phyloP scores from a whole-genome alignment of 2,888 invertebrate genomes.

The Melanophora roralis region DNA sequence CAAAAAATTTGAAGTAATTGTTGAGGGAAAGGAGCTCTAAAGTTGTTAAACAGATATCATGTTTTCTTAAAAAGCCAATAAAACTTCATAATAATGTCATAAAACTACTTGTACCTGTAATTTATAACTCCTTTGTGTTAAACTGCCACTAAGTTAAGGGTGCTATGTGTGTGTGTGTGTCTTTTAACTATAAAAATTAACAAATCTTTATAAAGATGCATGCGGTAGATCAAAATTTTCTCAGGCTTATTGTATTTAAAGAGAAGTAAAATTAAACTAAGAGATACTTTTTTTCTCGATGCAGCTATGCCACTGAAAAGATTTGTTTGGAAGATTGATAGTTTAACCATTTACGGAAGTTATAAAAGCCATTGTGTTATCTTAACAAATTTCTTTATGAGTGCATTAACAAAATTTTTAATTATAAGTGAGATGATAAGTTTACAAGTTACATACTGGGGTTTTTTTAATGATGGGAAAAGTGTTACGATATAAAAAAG shows the following conservation, averaged over 20 bases:
- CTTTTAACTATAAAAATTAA: too few relatives aligned
- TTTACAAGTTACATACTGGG: constrained; percentile 9
- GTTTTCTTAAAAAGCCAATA: constrained; percentile 8
- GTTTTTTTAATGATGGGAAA: constrained; percentile 12
- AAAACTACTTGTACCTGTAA: not conserved
- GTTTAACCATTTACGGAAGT: constrained; percentile 45
- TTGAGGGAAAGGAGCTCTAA: not conserved
- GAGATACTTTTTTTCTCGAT: not conserved
- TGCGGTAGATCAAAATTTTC: constrained; percentile 14
- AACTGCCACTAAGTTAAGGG: constrained; percentile 38
- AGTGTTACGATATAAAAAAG: not conserved
- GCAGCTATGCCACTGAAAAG: not conserved
- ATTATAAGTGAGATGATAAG: not conserved
- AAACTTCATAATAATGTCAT: constrained; percentile 4
- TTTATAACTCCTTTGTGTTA: not conserved
- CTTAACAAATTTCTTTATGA: constrained; percentile 54
- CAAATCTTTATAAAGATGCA: not conserved
- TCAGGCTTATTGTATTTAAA: constrained; percentile 33
- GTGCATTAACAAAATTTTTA: not conserved
- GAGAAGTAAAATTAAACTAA: not conserved
- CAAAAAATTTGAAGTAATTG: constrained; percentile 47
- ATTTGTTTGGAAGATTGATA: not conserved
- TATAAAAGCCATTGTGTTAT: constrained; percentile 39
- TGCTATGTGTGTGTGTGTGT: too few relatives aligned
- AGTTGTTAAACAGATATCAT: not conserved